A percentile compares a stretch with the other conserved stretches of the same genome.
These are phyloP conservation scores for Megaustenia siamemsis DNA, from an alignment of 2,888 invertebrate species.

Conservation along the genomic window DNA sequence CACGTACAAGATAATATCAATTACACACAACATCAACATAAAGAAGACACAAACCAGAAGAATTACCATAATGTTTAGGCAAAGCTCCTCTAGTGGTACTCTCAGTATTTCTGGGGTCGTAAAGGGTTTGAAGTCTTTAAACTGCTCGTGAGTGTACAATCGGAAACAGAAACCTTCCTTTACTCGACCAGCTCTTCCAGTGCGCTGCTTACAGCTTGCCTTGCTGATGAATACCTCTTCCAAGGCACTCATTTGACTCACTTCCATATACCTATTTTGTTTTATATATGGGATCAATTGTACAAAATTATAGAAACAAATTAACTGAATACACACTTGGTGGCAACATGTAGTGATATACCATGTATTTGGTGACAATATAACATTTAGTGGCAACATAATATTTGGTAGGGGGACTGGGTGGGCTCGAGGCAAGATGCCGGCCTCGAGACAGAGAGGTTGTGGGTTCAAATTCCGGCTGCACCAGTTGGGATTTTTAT, in stretches of 20 bases:
- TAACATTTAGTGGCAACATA: too few relatives aligned
- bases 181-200: conserved; percentile 77
- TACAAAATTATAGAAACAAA: too few relatives aligned
- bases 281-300: neutral
- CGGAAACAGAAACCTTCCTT: conserved; percentile 76
- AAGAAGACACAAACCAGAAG: neutral
- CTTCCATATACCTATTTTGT: conserved; percentile 74
- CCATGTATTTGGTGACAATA: too few relatives aligned
- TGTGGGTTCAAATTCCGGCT: too few relatives aligned
- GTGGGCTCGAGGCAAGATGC: too few relatives aligned
- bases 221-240: conserved; percentile 77
- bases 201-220: conserved; percentile 77
- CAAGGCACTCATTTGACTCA: conserved; percentile 76
- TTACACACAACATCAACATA: too few relatives aligned
- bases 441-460: too few relatives aligned
- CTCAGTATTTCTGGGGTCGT: conserved; percentile 77
- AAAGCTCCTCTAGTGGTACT: conserved; percentile 78
- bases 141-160: conserved; percentile 73
- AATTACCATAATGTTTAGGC: conserved; percentile 78
- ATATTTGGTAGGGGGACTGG: too few relatives aligned
- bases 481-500: too few relatives aligned
- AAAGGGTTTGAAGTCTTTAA: conserved; percentile 65
- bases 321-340: too few relatives aligned
- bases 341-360: too few relatives aligned
- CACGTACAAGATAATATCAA: too few relatives aligned